These are phyloP conservation scores for Phacellophora camtschatica DNA, from an alignment of 30 jellyfish, hydroid and myxozoan species.

Conservation along the genomic window DNA sequence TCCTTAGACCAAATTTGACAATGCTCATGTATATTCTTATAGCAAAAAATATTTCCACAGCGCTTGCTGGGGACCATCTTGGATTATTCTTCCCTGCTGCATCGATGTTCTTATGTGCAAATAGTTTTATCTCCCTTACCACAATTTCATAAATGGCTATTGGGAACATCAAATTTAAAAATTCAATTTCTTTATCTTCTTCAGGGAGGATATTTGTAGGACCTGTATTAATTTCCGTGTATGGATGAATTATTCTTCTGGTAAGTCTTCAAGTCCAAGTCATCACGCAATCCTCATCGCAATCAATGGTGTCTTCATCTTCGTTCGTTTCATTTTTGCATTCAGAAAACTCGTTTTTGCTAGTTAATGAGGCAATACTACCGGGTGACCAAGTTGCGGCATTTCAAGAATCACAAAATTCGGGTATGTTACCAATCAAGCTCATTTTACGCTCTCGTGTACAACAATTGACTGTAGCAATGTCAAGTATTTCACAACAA, in stretches of 20 bases:
- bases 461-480: too few relatives aligned
- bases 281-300: too few relatives aligned
- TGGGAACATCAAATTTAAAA: background rate
- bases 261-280: background rate
- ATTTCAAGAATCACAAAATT: too few relatives aligned
- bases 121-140: background rate
- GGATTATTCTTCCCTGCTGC: background rate
- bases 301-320: too few relatives aligned
- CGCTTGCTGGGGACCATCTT: background rate
- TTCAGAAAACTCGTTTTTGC: too few relatives aligned
- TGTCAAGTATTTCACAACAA: too few relatives aligned
- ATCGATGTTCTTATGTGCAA: background rate
- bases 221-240: background rate
- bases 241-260: background rate
- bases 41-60: background rate
- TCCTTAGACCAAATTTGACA: background rate
- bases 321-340: too few relatives aligned
- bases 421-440: too few relatives aligned
- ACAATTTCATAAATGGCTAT: background rate
- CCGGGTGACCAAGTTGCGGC: too few relatives aligned
- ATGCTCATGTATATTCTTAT: background rate
- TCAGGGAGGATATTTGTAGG: background rate
- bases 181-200: background rate
- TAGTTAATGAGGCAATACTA: too few relatives aligned
- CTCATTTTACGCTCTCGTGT: too few relatives aligned